phyloP scores from a whole-genome alignment of 2,113 vertebrate genomes.

The Nerophis lumbriciformis region DNA sequence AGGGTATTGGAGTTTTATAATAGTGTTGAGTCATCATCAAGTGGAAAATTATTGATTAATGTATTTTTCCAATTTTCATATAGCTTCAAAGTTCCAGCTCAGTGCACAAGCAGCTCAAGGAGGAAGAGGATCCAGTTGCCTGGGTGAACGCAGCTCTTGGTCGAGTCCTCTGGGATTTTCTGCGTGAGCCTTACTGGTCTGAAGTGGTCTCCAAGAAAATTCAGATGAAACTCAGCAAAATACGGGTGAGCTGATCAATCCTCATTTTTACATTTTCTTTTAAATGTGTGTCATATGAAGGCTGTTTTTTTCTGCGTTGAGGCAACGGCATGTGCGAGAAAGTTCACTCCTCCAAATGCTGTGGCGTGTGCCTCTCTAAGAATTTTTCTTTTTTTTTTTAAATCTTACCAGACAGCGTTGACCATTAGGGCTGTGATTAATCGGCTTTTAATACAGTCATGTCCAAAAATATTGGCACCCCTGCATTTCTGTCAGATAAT shows the following conservation, averaged over 20 bases:
- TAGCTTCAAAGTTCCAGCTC: slow-evolving; percentile 39
- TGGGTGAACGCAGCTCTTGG: slow-evolving; percentile 92
- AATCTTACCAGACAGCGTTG: no score
- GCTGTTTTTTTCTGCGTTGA: no score
- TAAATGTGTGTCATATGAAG: not conserved
- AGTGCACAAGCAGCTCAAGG: slow-evolving; percentile 16
- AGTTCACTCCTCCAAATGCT: no score
- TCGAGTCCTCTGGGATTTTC: slow-evolving; percentile 95
- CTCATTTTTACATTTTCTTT: not conserved
- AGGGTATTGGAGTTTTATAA: no score
- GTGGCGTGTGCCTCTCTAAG: no score
- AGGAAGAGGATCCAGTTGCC: slow-evolving; percentile 76
- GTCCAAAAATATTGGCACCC: no score
- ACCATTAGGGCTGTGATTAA: no score
- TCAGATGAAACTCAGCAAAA: slow-evolving; percentile 99
- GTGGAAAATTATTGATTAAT: slow-evolving; percentile 16
- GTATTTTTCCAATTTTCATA: slow-evolving; percentile 1
- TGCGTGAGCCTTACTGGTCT: slow-evolving; percentile 91
- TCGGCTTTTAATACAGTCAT: no score
- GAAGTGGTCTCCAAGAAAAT: slow-evolving; percentile 96
- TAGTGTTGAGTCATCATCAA: not conserved
- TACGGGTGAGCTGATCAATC: slow-evolving; percentile 77
- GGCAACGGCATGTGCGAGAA: no score
- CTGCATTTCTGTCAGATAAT: no score
- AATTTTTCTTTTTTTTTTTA: no score